Conservation (phyloP, 2,797 vertebrate species). For the Pelodytes ibericus region DNA sequence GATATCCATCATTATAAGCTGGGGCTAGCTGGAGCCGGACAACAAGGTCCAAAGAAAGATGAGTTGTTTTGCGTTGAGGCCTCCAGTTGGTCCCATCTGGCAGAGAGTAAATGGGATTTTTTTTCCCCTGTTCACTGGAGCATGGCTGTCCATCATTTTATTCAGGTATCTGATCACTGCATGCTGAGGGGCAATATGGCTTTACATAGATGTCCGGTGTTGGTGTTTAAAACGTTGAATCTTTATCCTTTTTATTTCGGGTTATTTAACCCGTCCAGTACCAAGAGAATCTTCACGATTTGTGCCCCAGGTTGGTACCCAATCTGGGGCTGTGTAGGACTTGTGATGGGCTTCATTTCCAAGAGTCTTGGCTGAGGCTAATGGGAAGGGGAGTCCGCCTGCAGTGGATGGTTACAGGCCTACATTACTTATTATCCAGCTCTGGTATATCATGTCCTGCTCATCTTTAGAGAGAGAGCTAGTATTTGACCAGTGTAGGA, state of each 20-base stretch:
- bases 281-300: background rate
- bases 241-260: constrained; percentile 54
- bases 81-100: constrained; percentile 90
- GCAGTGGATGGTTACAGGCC: no score
- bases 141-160: constrained; percentile 82
- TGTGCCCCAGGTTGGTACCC: background rate
- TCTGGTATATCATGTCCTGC: no score
- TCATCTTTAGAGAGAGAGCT: no score
- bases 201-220: constrained; percentile 69
- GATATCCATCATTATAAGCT: constrained; percentile 89
- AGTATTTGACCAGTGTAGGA: no score
- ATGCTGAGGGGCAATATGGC: constrained; percentile 80
- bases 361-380: background rate
- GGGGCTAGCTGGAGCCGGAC: constrained; percentile 78
- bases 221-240: constrained; percentile 63
- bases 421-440: no score
- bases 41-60: constrained; percentile 86
- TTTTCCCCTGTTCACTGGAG: constrained; percentile 75
- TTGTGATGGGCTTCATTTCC: background rate
- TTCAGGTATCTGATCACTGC: constrained; percentile 79
- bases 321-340: background rate
- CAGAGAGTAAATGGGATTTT: constrained; percentile 83
- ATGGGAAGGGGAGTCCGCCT: background rate
- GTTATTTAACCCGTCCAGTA: constrained; percentile 37
- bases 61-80: constrained; percentile 84